Base-by-base conservation (phyloP, 2,888 invertebrate species). In the Branchellion lobata region DNA sequence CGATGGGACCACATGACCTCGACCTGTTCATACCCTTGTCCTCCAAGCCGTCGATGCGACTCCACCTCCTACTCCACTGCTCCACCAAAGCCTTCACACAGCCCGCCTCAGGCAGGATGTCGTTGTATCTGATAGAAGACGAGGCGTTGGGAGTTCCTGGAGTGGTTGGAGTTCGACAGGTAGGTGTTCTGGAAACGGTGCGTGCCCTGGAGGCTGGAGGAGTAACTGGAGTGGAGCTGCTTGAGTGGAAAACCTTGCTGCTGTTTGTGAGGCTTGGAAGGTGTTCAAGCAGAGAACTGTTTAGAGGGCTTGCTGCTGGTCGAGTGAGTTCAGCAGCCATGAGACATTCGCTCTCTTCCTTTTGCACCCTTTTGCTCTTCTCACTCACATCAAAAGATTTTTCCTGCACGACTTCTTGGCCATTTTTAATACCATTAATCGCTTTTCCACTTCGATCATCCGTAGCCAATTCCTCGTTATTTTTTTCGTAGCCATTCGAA, bases 21-120 rank as follows among this genome's bases (percentile, higher is more conserved):
- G 77, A 77, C n/a, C 77, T 29, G 47, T 36, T 36, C 27, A 34
- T 24, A 29, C 2, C 36, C 21, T 36, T 40, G 21, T 47, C 75
- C 11, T 47, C 31, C 51, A 51, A 29, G 75, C 51, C 77, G 34
- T 77, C 77, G 5, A n/a, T 33, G n/a, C 77, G 1, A 40, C 73
- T 73, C 40, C 36, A 73, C 29, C 73, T 21, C 11, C 40, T 73
- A 65, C 65, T 77, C 77, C 77, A 77, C 65, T 65, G 77, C 31
- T 53, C 77, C 65, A 77, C 77, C 18, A 77, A 57, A 5, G 77
- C 77, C 29, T 77, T 77, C 31, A 77, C 77, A 61, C 77, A 61
- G 5, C 77, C 77, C 0, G 65, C 77, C 29, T 77, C 77, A 0
- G 77, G 77, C n/a, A 77, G 65, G n/a, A 77, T 77, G 77, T 77